These are phyloP conservation scores for Empidonax traillii DNA, from an alignment of 2,113 vertebrate genomes.

Conservation along the genomic window DNA sequence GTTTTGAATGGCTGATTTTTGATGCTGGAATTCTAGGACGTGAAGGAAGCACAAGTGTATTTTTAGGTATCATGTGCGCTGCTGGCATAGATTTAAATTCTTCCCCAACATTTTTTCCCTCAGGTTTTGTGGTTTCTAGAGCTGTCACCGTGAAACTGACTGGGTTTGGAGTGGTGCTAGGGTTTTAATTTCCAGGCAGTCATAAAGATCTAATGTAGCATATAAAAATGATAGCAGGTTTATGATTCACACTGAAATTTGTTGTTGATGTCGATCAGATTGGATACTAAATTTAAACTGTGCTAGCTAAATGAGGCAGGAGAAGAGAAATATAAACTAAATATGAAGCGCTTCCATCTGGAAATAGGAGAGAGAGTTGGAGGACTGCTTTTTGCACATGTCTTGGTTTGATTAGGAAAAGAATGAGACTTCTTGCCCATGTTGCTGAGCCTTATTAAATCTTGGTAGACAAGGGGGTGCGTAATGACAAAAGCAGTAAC, in stretches of 20 bases:
- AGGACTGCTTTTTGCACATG: background rate
- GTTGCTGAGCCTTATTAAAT: background rate
- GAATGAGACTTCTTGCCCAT: background rate
- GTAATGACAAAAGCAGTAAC: background rate
- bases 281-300: constrained; percentile 1
- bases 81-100: background rate
- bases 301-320: background rate
- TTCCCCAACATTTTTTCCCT: background rate
- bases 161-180: background rate
- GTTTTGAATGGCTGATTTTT: background rate
- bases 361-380: background rate
- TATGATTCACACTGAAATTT: background rate
- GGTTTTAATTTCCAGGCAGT: background rate
- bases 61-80: background rate
- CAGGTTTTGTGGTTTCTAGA: background rate
- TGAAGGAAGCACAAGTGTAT: background rate
- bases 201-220: background rate
- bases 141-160: background rate
- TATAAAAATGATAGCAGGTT: background rate
- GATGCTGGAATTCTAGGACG: background rate
- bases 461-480: background rate
- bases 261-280: background rate
- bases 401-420: background rate
- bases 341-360: background rate
- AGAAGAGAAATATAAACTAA: background rate